Evolutionary conservation across 1,140 invertebrate genomes (phyloP), one percentile per base, ranked within the genome.

Genomic region (Nephotettix cincticeps): DNA sequence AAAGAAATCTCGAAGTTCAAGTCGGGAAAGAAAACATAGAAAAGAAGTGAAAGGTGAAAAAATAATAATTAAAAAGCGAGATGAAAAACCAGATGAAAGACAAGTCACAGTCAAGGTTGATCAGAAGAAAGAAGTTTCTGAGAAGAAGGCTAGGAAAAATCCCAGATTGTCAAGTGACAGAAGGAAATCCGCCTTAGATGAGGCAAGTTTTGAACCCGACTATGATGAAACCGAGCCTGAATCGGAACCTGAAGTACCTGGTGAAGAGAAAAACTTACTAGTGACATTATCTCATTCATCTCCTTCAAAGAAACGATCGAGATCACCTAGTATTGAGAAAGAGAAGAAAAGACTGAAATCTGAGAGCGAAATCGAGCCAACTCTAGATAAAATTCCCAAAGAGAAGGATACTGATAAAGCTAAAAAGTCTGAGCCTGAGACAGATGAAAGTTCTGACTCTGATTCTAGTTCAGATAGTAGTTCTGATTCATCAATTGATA

Each of bases 381-480:
- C 54, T 4, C 28, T 28, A 1, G 72, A 74, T 13, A 73, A 73
- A 40, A 67, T 64, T 4, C 56, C 69, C 3, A 75, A 77, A 66
- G 76, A 73, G 1, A 75, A 77, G 63, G 76, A 73, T 32, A 74
- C 71, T 47, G 72, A 70, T 11, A 74, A 75, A 51, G 73, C 75
- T 23, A 71, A 73, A 17, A 77, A 76, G 63, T 51, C 63, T 70
- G 43, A 72, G 71, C 27, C 72, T 75, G 27, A 68, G 40, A 9
- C 75, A 71, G 68, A 75, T 71, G 66, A 75, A 72, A 67, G 74
- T 69, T 72, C 72, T 19, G 77, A 75, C 23, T 73, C 76, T 4
- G 76, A 76, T 28, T 75, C 75, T 0, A 72, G 64, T 66, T 74
- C 73, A 11, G 72, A 73, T 29, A 61, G 63, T 6, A 67, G 66